Conservation (phyloP, 2,113 vertebrate species). For the Deroptyus accipitrinus region DNA sequence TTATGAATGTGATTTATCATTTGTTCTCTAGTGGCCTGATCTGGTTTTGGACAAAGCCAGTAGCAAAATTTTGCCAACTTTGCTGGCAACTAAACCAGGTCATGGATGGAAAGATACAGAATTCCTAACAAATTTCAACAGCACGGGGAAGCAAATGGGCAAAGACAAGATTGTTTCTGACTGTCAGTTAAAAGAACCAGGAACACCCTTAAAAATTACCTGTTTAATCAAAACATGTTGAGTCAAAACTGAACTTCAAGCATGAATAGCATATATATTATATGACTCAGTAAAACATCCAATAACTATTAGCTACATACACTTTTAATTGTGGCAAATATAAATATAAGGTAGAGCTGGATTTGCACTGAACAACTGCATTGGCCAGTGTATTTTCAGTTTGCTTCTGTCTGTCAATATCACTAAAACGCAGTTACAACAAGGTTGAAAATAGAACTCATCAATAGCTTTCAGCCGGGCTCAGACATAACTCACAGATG, state of each 20-base stretch:
- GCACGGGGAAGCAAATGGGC: rapidly evolving
- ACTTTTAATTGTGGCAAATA: neutral
- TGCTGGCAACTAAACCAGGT: neutral
- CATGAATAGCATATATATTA: too few species aligned
- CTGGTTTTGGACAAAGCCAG: neutral
- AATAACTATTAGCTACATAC: neutral
- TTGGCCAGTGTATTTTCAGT: neutral
- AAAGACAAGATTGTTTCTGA: neutral
- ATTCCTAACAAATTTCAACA: neutral
- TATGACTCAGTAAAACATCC: neutral
- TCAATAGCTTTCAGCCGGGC: neutral
- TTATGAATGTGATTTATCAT: constrained; percentile 7
- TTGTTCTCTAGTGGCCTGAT: neutral
- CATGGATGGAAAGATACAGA: neutral
- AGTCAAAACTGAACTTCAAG: neutral
- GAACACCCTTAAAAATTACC: neutral
- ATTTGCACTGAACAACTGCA: neutral
- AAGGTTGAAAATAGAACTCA: neutral
- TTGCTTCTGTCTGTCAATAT: neutral
- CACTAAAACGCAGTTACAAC: neutral
- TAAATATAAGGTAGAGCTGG: neutral
- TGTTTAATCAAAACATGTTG: neutral
- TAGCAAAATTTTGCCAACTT: constrained; percentile 1
- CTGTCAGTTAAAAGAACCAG: neutral
- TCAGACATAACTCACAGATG: neutral